Evolutionary conservation across 2,113 vertebrate genomes (phyloP).

Genomic region (Rhadina sibilatrix): DNA sequence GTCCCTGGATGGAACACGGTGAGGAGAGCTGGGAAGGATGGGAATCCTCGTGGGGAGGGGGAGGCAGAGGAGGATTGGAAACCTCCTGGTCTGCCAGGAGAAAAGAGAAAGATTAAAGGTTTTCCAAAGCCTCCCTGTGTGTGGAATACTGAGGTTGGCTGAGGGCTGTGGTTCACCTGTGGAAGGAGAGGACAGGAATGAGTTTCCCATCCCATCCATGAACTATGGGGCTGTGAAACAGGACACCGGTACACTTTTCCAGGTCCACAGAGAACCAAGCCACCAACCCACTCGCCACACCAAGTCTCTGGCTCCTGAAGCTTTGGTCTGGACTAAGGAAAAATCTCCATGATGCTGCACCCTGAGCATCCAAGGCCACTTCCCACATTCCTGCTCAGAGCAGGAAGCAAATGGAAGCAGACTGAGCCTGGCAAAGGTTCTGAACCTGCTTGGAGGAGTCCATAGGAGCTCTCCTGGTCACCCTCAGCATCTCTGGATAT

Average conservation of each 20-base stretch:
- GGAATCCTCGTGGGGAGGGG: background rate
- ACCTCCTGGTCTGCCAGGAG: fast-evolving
- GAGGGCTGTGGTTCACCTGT: fast-evolving
- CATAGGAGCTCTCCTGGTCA: background rate
- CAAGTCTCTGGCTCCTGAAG: background rate
- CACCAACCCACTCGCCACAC: background rate
- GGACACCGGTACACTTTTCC: background rate
- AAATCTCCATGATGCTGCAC: background rate
- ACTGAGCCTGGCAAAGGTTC: background rate
- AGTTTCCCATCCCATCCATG: background rate
- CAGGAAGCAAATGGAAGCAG: background rate
- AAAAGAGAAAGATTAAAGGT: background rate
- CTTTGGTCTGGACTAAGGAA: background rate
- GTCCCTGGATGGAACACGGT: background rate
- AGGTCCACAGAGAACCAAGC: background rate
- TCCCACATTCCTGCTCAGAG: background rate
- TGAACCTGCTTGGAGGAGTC: background rate
- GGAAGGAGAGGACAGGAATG: background rate
- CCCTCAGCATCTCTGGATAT: background rate
- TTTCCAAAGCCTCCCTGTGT: background rate
- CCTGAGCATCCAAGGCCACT: fast-evolving
- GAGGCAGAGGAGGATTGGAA: background rate
- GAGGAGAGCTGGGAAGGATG: background rate
- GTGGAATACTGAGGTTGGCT: background rate
- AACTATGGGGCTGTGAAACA: background rate